Base-by-base conservation (phyloP, 1,140 invertebrate genomes). In the Calycopis cecrops region DNA sequence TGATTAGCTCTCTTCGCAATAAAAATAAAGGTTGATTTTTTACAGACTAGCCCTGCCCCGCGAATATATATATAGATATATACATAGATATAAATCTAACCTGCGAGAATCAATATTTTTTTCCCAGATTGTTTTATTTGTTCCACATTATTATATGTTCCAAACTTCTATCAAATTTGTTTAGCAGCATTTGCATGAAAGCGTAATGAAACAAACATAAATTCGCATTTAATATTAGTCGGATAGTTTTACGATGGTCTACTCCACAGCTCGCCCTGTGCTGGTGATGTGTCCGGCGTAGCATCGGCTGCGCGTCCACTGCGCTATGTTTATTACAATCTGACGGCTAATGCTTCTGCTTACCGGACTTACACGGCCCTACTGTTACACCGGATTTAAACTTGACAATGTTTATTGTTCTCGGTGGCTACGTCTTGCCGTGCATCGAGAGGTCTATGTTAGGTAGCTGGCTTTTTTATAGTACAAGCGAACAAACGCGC, bases 321-420 rank as follows among this genome's bases (percentile, higher is more conserved):
- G 60, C 68, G 72, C 78, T 75, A 81, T 84, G 82, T 85, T 85
- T 85, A 85, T 83, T 85, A 79, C 82, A 85, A 85, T 85, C 82
- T 85, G 80, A 78, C 67, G 75, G 77, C 76, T 85, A 82, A 74
- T 82, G 75, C 71, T 69, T 67, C 71, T 83, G 77, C 79, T 80
- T 79, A 76, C 62, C 67, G 67, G 60, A 70, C 68, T 74, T 79
- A 71, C 60, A 74, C 69, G 59, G 68, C 67, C 78, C 73, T 81
- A 79, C 74, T 75, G 73, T 73, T 79, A 69, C 64, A 63, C 63
- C 55, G 56, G 63, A 78, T 72, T 79, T 70, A 69, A 65, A 60
- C 60, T 67, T 55, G 60, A 49, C 52, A 68, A 62, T 67, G 69
- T 65, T 63, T 28, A 28, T 28, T 28, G 21, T 28, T 28, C 21